Conservation (phyloP, 2,113 vertebrate genomes). For the Tringa solitaria region DNA sequence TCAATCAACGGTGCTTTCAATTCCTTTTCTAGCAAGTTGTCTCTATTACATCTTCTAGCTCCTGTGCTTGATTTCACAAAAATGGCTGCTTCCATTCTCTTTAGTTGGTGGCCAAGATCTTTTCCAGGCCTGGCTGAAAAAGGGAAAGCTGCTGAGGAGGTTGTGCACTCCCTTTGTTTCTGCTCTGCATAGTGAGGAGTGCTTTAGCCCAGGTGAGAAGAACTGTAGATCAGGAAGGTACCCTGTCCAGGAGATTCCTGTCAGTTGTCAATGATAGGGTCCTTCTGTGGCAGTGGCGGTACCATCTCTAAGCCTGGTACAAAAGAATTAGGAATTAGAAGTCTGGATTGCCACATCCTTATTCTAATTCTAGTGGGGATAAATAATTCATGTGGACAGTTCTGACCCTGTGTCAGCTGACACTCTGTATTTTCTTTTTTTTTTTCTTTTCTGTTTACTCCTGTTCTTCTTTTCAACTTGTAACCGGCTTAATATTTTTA, state of each 20-base stretch:
- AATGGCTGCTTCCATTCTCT: not conserved
- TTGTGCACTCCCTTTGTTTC: not conserved
- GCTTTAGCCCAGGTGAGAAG: not conserved
- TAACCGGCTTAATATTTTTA: not conserved
- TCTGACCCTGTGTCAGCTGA: not conserved
- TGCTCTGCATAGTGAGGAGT: not conserved
- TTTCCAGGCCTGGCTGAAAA: not conserved
- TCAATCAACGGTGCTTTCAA: not conserved
- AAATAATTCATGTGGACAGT: not conserved
- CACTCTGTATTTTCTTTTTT: not conserved
- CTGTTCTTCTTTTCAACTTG: not conserved
- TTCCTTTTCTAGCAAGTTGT: not conserved
- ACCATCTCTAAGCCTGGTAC: not conserved
- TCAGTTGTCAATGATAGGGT: accelerated
- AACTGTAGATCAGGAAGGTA: not conserved
- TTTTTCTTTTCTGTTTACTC: not conserved
- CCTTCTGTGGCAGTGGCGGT: not conserved
- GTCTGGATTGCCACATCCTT: not conserved
- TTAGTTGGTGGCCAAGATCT: not conserved
- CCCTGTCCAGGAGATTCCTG: not conserved
- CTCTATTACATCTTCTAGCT: not conserved
- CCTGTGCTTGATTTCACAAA: not conserved
- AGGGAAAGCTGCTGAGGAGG: not conserved
- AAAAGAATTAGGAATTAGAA: not conserved
- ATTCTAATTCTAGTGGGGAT: not conserved